Evolutionary conservation across 2,888 invertebrate genomes (phyloP).

Genomic region (Peribatodes rhomboidaria): DNA sequence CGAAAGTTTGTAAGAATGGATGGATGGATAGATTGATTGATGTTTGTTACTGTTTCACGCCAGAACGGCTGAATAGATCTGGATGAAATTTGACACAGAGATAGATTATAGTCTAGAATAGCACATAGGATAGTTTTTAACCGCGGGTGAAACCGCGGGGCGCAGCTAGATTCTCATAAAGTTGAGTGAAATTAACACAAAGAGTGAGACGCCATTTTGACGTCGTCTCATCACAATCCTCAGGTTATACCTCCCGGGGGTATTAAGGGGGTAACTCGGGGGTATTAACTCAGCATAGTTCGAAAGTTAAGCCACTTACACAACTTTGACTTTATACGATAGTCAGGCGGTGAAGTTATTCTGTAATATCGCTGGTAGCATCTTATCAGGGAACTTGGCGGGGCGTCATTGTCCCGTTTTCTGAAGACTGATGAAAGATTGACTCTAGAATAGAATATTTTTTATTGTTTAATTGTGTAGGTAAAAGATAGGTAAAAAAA

Average conservation of each 20-base stretch:
- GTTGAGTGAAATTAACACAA: not conserved
- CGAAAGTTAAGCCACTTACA: conserved; percentile 12
- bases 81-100: too few species aligned
- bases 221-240: not conserved
- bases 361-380: not conserved
- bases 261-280: not conserved
- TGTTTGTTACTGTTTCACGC: too few species aligned
- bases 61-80: too few species aligned
- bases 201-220: not conserved
- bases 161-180: not conserved
- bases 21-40: too few species aligned
- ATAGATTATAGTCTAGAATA: too few species aligned
- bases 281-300: conserved; percentile 4
- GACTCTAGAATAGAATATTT: too few species aligned
- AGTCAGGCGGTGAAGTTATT: conserved; percentile 4
- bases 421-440: too few species aligned
- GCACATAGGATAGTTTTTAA: too few species aligned
- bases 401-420: not conserved
- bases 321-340: conserved; percentile 5
- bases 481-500: too few species aligned
- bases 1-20: too few species aligned
- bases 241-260: conserved; percentile 2
- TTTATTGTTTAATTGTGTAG: too few species aligned
- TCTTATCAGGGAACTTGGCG: not conserved
- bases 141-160: too few species aligned